Conservation (phyloP, 2,797 vertebrate species). For the Bryconaethiops microstoma region DNA sequence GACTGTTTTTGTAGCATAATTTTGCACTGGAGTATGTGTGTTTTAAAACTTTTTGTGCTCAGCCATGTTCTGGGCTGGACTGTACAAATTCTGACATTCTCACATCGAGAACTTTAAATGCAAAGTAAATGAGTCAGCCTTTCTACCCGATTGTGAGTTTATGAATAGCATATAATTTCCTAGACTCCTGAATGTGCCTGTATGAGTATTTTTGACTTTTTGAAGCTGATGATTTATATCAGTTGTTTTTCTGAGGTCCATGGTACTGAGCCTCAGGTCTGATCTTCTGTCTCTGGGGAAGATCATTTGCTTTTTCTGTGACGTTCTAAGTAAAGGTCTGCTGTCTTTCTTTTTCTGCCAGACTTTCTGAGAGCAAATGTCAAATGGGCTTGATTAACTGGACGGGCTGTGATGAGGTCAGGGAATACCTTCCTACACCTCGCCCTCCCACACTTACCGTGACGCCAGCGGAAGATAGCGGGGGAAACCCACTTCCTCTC, state of each 20-base stretch:
- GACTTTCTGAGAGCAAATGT: not conserved
- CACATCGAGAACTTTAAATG: no score
- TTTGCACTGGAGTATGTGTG: no score
- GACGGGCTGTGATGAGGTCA: slow-evolving; percentile 37
- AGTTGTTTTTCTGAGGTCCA: not conserved
- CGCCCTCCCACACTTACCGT: not conserved
- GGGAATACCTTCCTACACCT: slow-evolving; percentile 41
- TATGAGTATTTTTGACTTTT: not conserved
- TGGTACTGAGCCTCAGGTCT: not conserved
- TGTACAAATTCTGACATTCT: no score
- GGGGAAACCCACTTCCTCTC: slow-evolving; percentile 38
- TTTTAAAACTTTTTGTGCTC: no score
- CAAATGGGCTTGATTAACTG: not conserved
- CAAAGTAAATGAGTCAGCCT: not conserved
- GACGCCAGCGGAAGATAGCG: slow-evolving; percentile 16
- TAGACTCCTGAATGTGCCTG: not conserved
- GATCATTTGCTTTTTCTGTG: not conserved
- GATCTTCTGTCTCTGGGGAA: not conserved
- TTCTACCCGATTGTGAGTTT: not conserved
- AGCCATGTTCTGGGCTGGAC: no score
- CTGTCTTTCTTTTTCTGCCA: not conserved
- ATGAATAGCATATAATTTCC: not conserved
- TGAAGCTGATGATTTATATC: not conserved
- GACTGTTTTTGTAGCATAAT: no score
- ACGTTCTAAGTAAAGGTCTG: not conserved